phyloP scores from a whole-genome alignment of 2,888 invertebrate species.

The Sympetrum striolatum region DNA sequence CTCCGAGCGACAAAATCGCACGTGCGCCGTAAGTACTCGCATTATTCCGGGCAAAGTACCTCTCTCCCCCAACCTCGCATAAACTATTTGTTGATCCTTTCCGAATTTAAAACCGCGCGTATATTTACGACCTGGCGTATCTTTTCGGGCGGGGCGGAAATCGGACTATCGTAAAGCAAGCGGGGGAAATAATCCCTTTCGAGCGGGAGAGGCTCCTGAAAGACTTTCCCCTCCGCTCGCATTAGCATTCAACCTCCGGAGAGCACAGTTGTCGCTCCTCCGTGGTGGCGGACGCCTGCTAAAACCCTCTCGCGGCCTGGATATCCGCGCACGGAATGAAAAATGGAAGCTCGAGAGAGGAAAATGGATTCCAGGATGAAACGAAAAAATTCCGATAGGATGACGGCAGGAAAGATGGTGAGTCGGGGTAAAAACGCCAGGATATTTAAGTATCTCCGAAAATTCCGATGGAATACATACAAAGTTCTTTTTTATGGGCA shows the following conservation, averaged over 20 bases:
- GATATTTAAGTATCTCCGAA: too few species aligned
- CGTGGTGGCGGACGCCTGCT: slow-evolving; percentile 1
- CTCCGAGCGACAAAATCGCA: not conserved
- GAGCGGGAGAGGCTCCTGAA: not conserved
- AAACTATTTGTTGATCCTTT: not conserved
- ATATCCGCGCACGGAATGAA: slow-evolving; percentile 13
- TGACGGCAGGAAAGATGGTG: too few species aligned
- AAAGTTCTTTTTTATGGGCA: too few species aligned
- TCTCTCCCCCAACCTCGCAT: not conserved
- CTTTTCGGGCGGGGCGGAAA: slow-evolving; percentile 27
- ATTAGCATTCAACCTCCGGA: slow-evolving; percentile 35
- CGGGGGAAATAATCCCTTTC: slow-evolving; percentile 10
- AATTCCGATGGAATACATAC: too few species aligned
- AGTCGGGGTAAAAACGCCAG: too few species aligned
- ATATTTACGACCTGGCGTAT: not conserved
- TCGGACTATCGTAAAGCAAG: slow-evolving; percentile 28
- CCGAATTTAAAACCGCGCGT: not conserved
- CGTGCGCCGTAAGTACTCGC: not conserved
- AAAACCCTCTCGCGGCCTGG: not conserved
- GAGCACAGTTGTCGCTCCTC: slow-evolving; percentile 8
- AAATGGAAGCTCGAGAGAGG: not conserved
- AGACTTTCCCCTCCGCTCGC: not conserved
- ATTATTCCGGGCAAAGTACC: not conserved
- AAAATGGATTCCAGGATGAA: not conserved
- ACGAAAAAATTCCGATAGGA: not conserved